A percentile compares a stretch with the other conserved stretches of the same genome.
phyloP scores from a whole-genome alignment of 2,113 vertebrate genomes.

The Peromyscus leucopus region DNA sequence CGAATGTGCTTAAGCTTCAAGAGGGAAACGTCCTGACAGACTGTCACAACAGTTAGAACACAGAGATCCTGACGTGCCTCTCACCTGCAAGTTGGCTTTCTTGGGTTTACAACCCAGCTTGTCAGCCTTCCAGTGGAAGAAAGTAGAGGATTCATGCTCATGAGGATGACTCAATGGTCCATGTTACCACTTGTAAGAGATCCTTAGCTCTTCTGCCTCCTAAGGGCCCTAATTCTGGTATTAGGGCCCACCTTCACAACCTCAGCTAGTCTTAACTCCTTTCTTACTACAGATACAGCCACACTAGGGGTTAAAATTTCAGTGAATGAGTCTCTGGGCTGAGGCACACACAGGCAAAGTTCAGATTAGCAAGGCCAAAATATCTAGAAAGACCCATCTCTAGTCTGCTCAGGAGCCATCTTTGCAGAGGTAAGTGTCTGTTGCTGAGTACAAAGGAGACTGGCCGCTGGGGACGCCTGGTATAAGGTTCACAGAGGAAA shows the following conservation, averaged over 20 bases:
- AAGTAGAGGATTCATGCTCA: rapidly evolving
- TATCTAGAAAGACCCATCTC: too few relatives aligned
- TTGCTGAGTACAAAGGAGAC: rapidly evolving
- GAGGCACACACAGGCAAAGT: too few relatives aligned
- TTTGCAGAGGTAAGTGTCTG: rapidly evolving
- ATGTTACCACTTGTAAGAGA: background rate
- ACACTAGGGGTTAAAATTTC: too few relatives aligned
- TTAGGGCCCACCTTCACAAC: background rate
- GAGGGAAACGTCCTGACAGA: background rate
- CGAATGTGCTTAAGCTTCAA: constrained; percentile 29
- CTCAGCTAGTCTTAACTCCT: background rate
- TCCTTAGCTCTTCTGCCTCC: too few relatives aligned
- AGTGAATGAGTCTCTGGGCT: background rate
- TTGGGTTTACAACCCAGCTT: background rate
- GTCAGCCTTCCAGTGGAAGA: background rate
- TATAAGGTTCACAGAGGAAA: too few relatives aligned
- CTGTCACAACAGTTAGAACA: background rate
- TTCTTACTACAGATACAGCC: background rate
- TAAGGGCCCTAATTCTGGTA: background rate
- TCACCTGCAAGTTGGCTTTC: background rate
- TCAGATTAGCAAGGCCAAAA: background rate
- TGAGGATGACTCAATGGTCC: rapidly evolving
- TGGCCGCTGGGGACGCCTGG: background rate
- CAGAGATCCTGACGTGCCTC: background rate
- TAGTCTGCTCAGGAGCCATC: too few relatives aligned